Evolutionary conservation across 2,113 vertebrate species (phyloP).

Genomic region (Oryzias celebensis): DNA sequence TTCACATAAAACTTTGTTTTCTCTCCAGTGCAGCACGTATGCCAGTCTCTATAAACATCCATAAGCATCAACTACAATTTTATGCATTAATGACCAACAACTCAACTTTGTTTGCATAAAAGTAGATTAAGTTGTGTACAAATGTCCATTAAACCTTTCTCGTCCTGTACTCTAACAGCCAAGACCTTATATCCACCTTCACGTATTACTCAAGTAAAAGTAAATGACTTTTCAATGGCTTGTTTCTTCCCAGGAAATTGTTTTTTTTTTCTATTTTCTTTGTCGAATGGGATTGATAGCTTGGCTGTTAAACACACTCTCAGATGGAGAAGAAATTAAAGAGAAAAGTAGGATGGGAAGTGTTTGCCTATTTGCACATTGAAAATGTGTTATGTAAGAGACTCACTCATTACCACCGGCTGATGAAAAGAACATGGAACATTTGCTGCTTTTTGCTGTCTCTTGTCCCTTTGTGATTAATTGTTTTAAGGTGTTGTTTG

Average conservation of each 20-base stretch:
- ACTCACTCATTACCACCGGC: conserved; percentile 25
- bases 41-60: too few species aligned
- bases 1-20: too few species aligned
- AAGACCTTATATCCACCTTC: conserved; percentile 5
- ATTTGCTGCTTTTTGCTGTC: background rate
- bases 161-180: conserved; percentile 8
- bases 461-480: conserved; percentile 3
- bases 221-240: conserved; percentile 8
- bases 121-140: background rate
- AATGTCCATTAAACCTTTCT: background rate
- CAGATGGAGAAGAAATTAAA: conserved; percentile 10
- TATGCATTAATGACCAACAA: too few species aligned
- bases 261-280: conserved; percentile 27
- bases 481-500: background rate
- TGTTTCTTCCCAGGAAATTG: conserved; percentile 31
- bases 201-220: conserved; percentile 12
- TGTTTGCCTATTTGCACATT: conserved; percentile 17
- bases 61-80: too few species aligned
- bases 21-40: too few species aligned
- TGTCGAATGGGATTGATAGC: conserved; percentile 44
- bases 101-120: too few species aligned
- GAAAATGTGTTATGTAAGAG: conserved; percentile 54
- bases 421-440: conserved; percentile 15
- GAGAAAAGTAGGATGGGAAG: conserved; percentile 11
- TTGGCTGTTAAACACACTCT: conserved; percentile 1